Conservation (phyloP, 2,797 vertebrate species). For the Phataginus tetradactyla region DNA sequence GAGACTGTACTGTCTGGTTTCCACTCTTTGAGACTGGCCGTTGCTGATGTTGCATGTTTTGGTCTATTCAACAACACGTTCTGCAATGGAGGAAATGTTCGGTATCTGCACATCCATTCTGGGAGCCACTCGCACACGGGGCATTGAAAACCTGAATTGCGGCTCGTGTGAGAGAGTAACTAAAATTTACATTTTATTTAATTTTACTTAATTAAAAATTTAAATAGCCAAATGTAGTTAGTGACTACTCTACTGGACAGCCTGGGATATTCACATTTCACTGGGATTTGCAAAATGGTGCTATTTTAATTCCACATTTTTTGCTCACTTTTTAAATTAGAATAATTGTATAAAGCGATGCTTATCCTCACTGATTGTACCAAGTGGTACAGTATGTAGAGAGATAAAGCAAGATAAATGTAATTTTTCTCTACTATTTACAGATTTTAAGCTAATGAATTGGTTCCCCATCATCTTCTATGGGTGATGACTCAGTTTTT, state of each 20-base stretch:
- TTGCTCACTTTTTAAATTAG: neutral
- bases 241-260: neutral
- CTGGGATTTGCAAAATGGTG: neutral
- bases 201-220: neutral
- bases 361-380: neutral
- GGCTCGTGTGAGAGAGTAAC: neutral
- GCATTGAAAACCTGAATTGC: neutral
- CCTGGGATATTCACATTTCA: neutral
- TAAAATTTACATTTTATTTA: neutral
- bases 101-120: neutral
- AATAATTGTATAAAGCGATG: neutral
- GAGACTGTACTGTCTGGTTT: neutral
- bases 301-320: neutral
- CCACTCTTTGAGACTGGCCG: neutral
- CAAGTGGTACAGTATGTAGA: neutral
- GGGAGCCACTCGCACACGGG: neutral
- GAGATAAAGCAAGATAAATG: neutral
- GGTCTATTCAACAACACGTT: neutral
- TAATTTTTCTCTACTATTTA: neutral
- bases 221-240: neutral
- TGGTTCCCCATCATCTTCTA: neutral
- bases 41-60: too few relatives aligned
- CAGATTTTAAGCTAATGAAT: neutral
- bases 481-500: neutral
- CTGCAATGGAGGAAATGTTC: neutral